These are phyloP conservation scores for Gastrophryne carolinensis DNA, from an alignment of 2,797 vertebrate genomes.

Conservation along the genomic window DNA sequence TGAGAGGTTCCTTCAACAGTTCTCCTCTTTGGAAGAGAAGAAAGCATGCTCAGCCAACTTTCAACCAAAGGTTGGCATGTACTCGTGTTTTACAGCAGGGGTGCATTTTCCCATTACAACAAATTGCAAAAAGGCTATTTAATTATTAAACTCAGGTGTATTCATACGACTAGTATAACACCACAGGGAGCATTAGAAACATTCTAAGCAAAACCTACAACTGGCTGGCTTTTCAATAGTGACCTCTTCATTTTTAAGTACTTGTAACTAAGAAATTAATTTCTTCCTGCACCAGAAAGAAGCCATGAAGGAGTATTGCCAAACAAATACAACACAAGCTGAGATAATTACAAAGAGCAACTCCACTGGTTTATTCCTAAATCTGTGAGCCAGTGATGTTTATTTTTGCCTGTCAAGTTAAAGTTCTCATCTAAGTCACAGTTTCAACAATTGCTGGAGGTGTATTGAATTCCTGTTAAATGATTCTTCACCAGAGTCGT, in stretches of 20 bases:
- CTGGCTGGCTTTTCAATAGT: not conserved
- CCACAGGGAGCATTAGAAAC: not conserved
- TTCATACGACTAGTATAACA: not conserved
- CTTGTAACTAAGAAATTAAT: conserved; percentile 48
- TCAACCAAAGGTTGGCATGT: too few species aligned
- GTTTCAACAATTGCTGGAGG: conserved; percentile 28
- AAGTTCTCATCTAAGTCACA: conserved; percentile 3
- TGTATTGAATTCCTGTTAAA: conserved; percentile 25
- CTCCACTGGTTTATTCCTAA: conserved; percentile 25
- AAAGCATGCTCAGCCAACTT: too few species aligned
- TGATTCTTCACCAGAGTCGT: conserved; percentile 10
- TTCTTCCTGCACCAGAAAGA: conserved; percentile 16
- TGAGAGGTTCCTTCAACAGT: too few species aligned
- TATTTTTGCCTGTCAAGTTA: conserved; percentile 27
- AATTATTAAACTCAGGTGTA: not conserved
- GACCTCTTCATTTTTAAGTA: conserved; percentile 28
- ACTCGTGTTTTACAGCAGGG: too few species aligned
- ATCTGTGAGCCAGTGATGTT: conserved; percentile 1
- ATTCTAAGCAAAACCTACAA: not conserved
- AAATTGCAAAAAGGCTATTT: too few species aligned
- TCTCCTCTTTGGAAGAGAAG: too few species aligned
- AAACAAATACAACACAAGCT: conserved; percentile 28
- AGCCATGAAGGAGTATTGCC: not conserved
- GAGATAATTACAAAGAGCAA: conserved; percentile 42
- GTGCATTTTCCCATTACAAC: too few species aligned